Percentiles rank a stretch among this genome's conserved stretches.
These are phyloP conservation scores for Salvelinus namaycush DNA, from an alignment of 2,113 vertebrate genomes.

Conservation along the genomic window DNA sequence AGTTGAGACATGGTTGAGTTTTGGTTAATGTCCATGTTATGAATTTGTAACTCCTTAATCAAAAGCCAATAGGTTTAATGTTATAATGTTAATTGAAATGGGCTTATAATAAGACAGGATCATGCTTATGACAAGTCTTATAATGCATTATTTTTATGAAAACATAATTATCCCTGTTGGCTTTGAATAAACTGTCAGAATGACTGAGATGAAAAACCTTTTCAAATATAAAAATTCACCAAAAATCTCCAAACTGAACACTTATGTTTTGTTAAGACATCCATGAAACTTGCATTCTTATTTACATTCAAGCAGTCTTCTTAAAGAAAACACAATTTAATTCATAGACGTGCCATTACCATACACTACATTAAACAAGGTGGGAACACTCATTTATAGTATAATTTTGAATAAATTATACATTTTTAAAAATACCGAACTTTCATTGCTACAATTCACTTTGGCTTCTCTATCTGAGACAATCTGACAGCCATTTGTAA, in stretches of 20 bases:
- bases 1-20: background rate
- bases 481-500: background rate
- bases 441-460: slow-evolving; percentile 70
- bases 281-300: slow-evolving; percentile 21
- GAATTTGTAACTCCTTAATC: background rate
- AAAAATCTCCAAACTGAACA: background rate
- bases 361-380: background rate
- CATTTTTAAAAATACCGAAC: slow-evolving; percentile 65
- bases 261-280: background rate
- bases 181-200: slow-evolving; percentile 13
- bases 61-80: background rate
- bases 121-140: too few species aligned
- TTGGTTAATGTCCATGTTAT: background rate
- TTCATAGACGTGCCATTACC: slow-evolving; percentile 6
- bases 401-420: slow-evolving; percentile 12
- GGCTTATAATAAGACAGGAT: too few species aligned
- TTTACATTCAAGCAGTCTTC: slow-evolving; percentile 78
- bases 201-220: slow-evolving; percentile 49
- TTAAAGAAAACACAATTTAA: slow-evolving; percentile 49
- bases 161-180: too few species aligned
- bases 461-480: slow-evolving; percentile 24
- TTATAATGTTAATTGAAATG: too few species aligned
- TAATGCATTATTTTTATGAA: too few species aligned
- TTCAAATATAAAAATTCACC: background rate
- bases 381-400: slow-evolving; percentile 27